Base-by-base conservation (phyloP, 2,113 vertebrate genomes). In the Saiga tatarica region DNA sequence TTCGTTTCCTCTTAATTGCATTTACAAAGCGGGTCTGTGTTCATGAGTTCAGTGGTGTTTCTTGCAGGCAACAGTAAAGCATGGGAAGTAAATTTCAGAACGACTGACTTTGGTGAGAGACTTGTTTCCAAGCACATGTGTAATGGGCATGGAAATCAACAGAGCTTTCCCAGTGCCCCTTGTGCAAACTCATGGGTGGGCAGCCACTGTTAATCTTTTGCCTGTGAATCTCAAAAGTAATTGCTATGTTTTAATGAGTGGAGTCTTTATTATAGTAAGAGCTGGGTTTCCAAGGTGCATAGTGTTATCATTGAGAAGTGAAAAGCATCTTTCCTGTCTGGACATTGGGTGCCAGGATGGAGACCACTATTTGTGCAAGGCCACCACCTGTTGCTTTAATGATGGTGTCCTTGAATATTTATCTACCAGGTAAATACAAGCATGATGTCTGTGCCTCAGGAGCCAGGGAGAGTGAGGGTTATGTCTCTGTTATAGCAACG, bases 1-100 rank as follows among this genome's bases (percentile, higher is more conserved):
- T 97, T 94, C 64, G 30, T 91, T 95, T 89, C 52, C 30, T 87
- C 91, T 83, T 64, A 57, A 93, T 89, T 90, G 42, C 86, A 13
- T 95, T 74, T 85, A 28, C 55, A 78, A 91, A 89, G 88, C 25
- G 55, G 30, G 2, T 36, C 81, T 83, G 62, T 10, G 11, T 86
- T 74, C 23, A 45, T 7, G 17, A 79, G 36, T 84, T 45, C 0
- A 6, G 7, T 47, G 2, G 39, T 50, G 30, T 50, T 62, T 87
- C 94, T 47, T 30, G 30, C 67, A 7, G 4, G 33, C 23, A 85
- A 89, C 33, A 39, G 39, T 15, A 50, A 47, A 42, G 9, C 42
- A 3, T 16, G 26, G 79, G 30, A 50, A 92, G 88, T 17, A 23
- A 81, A 92, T 89, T 89, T 94, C 15, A 74, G 57, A 52, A 82